phyloP scores from a whole-genome alignment of 1,140 invertebrate genomes.

The Halictus rubicundus region DNA sequence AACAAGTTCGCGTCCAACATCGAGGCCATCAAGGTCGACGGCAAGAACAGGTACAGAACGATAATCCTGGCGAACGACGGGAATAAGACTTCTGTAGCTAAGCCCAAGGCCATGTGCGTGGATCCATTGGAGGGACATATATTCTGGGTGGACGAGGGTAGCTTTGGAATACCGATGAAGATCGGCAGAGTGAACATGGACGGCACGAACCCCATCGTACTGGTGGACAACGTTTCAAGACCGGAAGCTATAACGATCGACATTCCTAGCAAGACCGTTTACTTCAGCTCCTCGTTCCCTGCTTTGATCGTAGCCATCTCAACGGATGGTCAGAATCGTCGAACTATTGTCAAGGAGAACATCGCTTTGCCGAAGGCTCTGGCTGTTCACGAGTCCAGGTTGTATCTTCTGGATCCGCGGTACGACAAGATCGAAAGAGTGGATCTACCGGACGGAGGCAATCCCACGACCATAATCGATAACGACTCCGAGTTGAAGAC shows the following conservation, averaged over 20 bases:
- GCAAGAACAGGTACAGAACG: constrained; percentile 90
- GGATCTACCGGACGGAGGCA: constrained; percentile 90
- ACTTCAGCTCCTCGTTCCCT: constrained; percentile 91
- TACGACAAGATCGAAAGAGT: constrained; percentile 95
- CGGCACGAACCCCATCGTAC: constrained; percentile 88
- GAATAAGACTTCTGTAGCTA: constrained; percentile 90
- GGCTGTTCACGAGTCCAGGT: constrained; percentile 89
- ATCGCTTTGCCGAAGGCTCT: constrained; percentile 91
- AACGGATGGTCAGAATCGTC: constrained; percentile 87
- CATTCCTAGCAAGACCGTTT: constrained; percentile 90
- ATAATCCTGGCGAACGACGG: constrained; percentile 96
- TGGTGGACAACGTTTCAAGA: constrained; percentile 85
- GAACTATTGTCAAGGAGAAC: constrained; percentile 86
- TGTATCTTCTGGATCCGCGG: constrained; percentile 94
- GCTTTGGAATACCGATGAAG: constrained; percentile 93
- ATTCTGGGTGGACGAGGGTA: constrained; percentile 97
- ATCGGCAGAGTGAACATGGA: constrained; percentile 97
- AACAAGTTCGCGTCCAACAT: constrained; percentile 95
- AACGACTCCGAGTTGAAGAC: constrained; percentile 94
- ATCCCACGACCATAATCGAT: constrained; percentile 89
- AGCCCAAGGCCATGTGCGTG: constrained; percentile 92
- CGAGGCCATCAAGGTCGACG: constrained; percentile 93
- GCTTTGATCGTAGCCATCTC: constrained; percentile 87
- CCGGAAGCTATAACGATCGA: constrained; percentile 94
- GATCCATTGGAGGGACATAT: constrained; percentile 94